These are phyloP conservation scores for Pangasius macronema DNA, from an alignment of 2,797 vertebrate species.

Conservation along the genomic window DNA sequence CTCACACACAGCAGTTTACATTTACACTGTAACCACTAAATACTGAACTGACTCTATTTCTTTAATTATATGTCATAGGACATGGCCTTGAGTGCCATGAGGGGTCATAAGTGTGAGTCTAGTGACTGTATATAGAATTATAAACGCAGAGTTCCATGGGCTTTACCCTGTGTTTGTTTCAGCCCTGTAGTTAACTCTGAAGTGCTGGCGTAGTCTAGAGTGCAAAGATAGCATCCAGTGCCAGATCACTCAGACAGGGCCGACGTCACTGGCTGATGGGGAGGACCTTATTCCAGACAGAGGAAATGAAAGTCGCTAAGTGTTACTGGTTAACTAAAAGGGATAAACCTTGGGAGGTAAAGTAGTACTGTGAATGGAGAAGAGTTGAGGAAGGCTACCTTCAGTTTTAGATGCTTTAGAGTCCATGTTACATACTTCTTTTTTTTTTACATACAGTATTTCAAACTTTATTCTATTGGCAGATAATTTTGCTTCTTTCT, in stretches of 20 bases:
- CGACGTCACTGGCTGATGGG: not conserved
- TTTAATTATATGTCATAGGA: conserved; percentile 12
- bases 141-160: conserved; percentile 33
- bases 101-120: not conserved
- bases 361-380: not conserved
- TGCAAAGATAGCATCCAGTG: conserved; percentile 14
- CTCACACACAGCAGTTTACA: not conserved
- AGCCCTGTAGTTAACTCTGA: conserved; percentile 53
- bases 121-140: conserved; percentile 39
- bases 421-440: not conserved
- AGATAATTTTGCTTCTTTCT: not conserved
- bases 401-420: too few species aligned
- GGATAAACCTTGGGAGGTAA: not conserved
- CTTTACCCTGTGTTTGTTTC: conserved; percentile 36
- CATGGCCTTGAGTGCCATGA: not conserved
- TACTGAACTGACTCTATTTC: conserved; percentile 2
- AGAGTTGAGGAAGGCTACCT: not conserved
- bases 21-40: not conserved
- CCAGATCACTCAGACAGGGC: not conserved
- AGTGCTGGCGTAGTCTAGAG: conserved; percentile 20
- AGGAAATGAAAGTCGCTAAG: not conserved
- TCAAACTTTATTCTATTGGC: not conserved
- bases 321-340: not conserved
- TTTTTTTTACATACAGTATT: not conserved
- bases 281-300: conserved; percentile 4